These are phyloP conservation scores for Pandion haliaetus DNA, from an alignment of 2,113 vertebrate genomes.

Conservation along the genomic window DNA sequence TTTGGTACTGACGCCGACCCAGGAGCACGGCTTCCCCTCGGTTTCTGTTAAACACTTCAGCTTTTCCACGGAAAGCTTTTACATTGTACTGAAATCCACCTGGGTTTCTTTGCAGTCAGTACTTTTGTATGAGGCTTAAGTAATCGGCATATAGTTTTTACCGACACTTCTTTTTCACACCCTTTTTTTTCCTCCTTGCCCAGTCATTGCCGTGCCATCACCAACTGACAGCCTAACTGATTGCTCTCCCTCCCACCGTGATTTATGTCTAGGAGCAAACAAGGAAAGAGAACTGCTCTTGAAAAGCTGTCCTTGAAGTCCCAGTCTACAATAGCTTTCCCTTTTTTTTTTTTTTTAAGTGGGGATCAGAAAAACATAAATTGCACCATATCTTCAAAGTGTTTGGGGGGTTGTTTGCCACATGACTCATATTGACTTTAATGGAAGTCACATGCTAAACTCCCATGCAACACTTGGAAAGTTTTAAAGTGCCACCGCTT, in stretches of 20 bases:
- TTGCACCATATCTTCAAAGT: conserved; percentile 52
- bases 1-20: not conserved
- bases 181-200: not conserved
- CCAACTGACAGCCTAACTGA: not conserved
- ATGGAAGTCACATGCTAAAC: conserved; percentile 55
- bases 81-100: not conserved
- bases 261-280: conserved; percentile 28
- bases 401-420: conserved; percentile 5
- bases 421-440: conserved; percentile 51
- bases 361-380: conserved; percentile 22
- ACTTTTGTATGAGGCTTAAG: not conserved
- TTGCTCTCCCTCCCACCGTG: not conserved
- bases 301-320: conserved; percentile 28
- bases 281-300: not conserved
- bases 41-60: not conserved
- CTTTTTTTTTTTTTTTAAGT: not conserved
- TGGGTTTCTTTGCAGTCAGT: not conserved
- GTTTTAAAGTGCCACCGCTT: conserved; percentile 6
- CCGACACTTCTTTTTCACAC: not conserved
- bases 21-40: not conserved
- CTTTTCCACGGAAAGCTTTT: not conserved
- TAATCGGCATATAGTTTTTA: not conserved
- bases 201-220: not conserved
- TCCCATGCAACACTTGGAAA: conserved; percentile 22
- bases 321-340: not conserved